A percentile compares a stretch with the other conserved stretches of the same genome.
These are phyloP conservation scores for Tipula unca DNA, from an alignment of 2,888 invertebrate species.

Conservation along the genomic window DNA sequence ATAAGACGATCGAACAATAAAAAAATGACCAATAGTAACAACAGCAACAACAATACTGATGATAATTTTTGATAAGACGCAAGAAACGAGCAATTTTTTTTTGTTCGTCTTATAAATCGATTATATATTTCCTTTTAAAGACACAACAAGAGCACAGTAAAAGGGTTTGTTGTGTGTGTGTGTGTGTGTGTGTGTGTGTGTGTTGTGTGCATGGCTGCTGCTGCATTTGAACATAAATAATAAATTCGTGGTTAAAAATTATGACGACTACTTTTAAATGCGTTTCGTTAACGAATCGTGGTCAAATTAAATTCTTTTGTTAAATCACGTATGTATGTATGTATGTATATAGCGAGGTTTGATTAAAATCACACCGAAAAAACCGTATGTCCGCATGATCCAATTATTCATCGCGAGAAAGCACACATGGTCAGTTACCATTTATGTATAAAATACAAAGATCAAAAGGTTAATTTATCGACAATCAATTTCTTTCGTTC, in stretches of 20 bases:
- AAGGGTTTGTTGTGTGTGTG: background rate
- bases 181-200: too few species aligned
- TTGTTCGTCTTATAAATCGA: background rate
- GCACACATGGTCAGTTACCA: background rate
- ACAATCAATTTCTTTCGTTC: constrained; percentile 2
- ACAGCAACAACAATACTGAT: background rate
- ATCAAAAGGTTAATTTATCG: constrained; percentile 14
- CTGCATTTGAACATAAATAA: background rate
- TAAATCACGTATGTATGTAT: too few species aligned
- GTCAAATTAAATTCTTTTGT: background rate
- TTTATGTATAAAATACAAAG: background rate
- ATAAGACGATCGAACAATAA: background rate
- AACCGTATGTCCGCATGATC: background rate
- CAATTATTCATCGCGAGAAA: background rate
- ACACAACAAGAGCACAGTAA: constrained; percentile 1
- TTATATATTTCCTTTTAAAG: constrained; percentile 3
- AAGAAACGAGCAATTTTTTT: background rate
- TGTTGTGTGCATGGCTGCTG: background rate
- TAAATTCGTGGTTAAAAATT: background rate
- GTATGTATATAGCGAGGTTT: too few species aligned
- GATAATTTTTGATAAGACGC: background rate
- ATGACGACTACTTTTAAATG: background rate
- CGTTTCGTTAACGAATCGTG: background rate
- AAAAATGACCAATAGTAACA: background rate
- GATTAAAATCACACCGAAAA: too few species aligned